A percentile compares a stretch with the other conserved stretches of the same genome.
Conservation (phyloP, 2,113 vertebrate species). For the Scartelaos histophorus region DNA sequence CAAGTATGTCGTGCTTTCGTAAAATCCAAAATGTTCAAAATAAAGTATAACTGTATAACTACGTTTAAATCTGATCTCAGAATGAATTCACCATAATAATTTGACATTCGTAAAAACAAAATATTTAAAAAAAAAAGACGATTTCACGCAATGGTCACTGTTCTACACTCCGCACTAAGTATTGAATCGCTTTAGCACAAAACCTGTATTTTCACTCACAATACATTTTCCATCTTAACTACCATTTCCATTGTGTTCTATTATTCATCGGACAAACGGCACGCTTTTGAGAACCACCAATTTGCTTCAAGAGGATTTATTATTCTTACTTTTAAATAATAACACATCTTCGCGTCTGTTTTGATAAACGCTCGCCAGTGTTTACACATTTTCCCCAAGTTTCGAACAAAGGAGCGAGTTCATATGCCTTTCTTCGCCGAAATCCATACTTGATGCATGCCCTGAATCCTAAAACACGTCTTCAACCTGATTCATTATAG, state of each 20-base stretch:
- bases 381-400: neutral
- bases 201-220: neutral
- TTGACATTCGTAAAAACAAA: neutral
- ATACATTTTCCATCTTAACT: neutral
- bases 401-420: neutral
- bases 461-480: neutral
- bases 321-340: neutral
- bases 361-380: neutral
- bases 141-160: neutral
- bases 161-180: neutral
- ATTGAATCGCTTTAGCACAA: neutral
- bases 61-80: too few relatives aligned
- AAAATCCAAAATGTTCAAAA: too few relatives aligned
- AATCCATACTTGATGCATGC: constrained; percentile 1
- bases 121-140: neutral
- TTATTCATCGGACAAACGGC: neutral
- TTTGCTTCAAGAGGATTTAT: constrained; percentile 1
- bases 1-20: too few relatives aligned
- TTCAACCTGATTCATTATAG: neutral
- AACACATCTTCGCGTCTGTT: neutral
- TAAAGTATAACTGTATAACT: too few relatives aligned
- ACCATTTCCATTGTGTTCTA: neutral
- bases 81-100: too few relatives aligned
- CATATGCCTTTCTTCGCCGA: neutral
- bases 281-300: neutral